Base-by-base conservation (phyloP, 2,888 invertebrate genomes). In the Pammene fasciana region DNA sequence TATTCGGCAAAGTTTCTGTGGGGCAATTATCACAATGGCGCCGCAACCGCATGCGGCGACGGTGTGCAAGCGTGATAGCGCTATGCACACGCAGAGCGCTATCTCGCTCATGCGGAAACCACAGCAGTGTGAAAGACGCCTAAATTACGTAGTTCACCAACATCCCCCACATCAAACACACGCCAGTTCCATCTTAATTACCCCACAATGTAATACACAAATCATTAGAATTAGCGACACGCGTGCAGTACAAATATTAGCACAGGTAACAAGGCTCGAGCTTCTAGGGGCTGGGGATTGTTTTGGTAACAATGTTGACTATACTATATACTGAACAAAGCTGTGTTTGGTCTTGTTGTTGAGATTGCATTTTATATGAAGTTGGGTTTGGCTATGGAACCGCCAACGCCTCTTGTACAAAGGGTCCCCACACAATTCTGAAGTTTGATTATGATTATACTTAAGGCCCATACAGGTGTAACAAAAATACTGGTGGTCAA, bases 191-290 rank as follows among this genome's bases (percentile, higher is more conserved):
- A 50, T 36, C 50, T 34, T 46, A 52, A 50, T 43, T 50, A 64
- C 50, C 8, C 45, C 45, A 59, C 56, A 55, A 38, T 50, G 61
- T 45, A 54, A 59, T 46, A 62, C 34, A 57, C 64, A 61, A 50
- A 38, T 59, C 57, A 52, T 65, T 57, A 57, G 57, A 68, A 64
- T 68, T 64, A 64, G 62, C 56, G 34, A 34, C 68, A 65, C 57
- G 64, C 62, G 36, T 41, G 48, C 36, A 13, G 43, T 43, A 8
- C 68, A 57, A 68, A 68, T 52, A 68, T 68, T 64, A 52, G 64
- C 18, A 9, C 45, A 59, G 52, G 68, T 68, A 68, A 68, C 68
- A 57, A 62, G 56, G 62, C 56, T 48, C 26, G 16, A 46, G 34
- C 64, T 43, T 52, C 52, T 52, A 13, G 34, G 7, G 52, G 52